Conservation (phyloP, 2,113 vertebrate species). For the Amia ocellicauda region DNA sequence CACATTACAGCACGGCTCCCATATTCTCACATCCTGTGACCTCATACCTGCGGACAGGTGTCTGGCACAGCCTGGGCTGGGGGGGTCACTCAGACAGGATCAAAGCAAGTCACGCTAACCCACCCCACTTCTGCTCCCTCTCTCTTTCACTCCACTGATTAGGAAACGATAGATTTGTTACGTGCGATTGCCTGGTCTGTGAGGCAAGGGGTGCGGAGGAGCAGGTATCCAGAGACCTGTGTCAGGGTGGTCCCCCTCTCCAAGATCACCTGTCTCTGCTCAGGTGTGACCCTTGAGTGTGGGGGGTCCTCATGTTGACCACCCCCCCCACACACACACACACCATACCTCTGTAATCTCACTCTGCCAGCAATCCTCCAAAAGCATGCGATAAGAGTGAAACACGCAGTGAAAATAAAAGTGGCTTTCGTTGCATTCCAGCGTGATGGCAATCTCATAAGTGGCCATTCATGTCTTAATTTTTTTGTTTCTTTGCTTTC, state of each 20-base stretch:
- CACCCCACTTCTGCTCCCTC: constrained; percentile 15
- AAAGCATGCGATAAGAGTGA: too few species aligned
- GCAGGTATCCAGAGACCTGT: too few species aligned
- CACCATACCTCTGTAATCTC: neutral
- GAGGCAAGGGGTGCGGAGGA: too few species aligned
- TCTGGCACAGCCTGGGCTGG: constrained; percentile 46
- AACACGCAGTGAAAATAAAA: too few species aligned
- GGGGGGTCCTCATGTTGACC: neutral
- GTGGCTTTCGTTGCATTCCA: too few species aligned
- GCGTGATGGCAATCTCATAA: too few species aligned
- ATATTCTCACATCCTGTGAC: constrained; percentile 35
- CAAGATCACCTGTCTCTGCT: constrained; percentile 13
- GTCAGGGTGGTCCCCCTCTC: too few species aligned
- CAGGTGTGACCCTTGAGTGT: neutral
- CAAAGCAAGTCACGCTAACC: constrained; percentile 53
- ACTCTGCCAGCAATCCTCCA: neutral
- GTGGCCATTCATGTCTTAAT: too few species aligned
- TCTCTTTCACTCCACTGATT: constrained; percentile 46
- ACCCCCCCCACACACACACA: neutral
- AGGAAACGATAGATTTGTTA: constrained; percentile 60
- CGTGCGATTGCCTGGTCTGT: too few species aligned
- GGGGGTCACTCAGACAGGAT: constrained; percentile 47
- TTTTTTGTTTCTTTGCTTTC: too few species aligned
- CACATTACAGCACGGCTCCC: too few species aligned
- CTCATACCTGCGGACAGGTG: constrained; percentile 67